Evolutionary conservation across 1,140 invertebrate species (phyloP).

Genomic region (Eulimnadia texana): DNA sequence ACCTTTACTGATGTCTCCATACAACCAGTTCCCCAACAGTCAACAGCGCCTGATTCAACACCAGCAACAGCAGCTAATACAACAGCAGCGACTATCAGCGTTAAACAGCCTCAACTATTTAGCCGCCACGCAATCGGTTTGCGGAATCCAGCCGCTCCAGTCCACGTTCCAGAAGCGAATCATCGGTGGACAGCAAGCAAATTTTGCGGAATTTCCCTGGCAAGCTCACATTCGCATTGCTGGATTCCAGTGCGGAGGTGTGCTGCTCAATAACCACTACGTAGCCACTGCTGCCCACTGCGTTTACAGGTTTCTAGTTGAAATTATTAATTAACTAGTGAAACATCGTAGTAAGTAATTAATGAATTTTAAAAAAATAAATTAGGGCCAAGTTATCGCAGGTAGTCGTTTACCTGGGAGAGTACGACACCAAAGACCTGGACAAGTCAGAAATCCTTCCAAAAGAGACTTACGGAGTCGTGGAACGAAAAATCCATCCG

Average conservation of each 20-base stretch:
- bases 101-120: conserved; percentile 10
- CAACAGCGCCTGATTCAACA: background rate
- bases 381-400: conserved; percentile 47
- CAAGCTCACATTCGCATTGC: conserved; percentile 68
- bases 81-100: conserved; percentile 2
- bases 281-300: conserved; percentile 62
- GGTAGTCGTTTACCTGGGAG: conserved; percentile 62
- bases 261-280: conserved; percentile 43
- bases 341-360: no score
- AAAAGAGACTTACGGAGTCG: conserved; percentile 49
- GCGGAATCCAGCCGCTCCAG: conserved; percentile 39
- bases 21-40: background rate
- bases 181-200: conserved; percentile 41
- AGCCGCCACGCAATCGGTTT: conserved; percentile 22
- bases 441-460: conserved; percentile 44
- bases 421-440: conserved; percentile 58
- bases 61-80: conserved; percentile 7
- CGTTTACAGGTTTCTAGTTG: conserved; percentile 37
- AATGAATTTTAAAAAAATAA: conserved; percentile 1
- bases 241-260: conserved; percentile 63
- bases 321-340: no score
- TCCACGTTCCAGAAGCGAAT: conserved; percentile 58
- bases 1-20: background rate
- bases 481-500: conserved; percentile 61
- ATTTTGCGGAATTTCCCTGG: conserved; percentile 62